A percentile compares a stretch with the other conserved stretches of the same genome.
These are phyloP conservation scores for Chymomyza fuscimana DNA, from an alignment of 2,888 invertebrate species.

Conservation along the genomic window DNA sequence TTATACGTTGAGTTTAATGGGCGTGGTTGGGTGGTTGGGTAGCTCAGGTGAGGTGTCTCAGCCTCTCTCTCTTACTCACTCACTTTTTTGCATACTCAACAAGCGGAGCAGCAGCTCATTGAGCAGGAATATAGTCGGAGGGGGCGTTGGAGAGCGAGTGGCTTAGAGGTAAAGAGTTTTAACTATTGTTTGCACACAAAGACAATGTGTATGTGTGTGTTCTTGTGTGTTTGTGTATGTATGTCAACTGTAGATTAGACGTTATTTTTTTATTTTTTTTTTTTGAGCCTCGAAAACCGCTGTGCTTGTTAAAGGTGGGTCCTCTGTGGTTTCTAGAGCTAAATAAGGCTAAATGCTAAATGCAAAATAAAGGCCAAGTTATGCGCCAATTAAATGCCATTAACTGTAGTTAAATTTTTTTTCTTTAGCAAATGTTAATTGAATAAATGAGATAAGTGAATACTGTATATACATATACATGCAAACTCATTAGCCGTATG, in stretches of 20 bases:
- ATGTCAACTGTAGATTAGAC: slow-evolving; percentile 72
- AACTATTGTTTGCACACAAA: slow-evolving; percentile 53
- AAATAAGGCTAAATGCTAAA: not conserved
- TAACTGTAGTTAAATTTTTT: not conserved
- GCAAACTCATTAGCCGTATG: not conserved
- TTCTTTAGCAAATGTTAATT: not conserved
- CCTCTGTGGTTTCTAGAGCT: slow-evolving; percentile 22
- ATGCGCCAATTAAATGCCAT: slow-evolving; percentile 64
- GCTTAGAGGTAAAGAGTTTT: slow-evolving; percentile 51
- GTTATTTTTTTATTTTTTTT: slow-evolving; percentile 52
- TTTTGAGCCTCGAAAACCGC: not conserved
- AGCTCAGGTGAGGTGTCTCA: not conserved
- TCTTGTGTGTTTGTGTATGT: slow-evolving; percentile 49
- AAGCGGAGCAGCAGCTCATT: not conserved
- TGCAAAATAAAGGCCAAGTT: slow-evolving; percentile 47
- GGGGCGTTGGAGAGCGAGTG: slow-evolving; percentile 10
- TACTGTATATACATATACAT: too few relatives aligned
- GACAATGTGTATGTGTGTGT: slow-evolving; percentile 46
- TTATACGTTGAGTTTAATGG: not conserved
- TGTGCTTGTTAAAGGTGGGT: slow-evolving; percentile 14
- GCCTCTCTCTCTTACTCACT: not conserved
- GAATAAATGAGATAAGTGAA: not conserved
- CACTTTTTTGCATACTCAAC: too few relatives aligned
- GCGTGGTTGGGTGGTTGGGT: not conserved
- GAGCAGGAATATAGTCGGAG: not conserved